Percentiles rank a stretch among this genome's conserved stretches.
Evolutionary conservation across 2,113 vertebrate genomes (phyloP).

Genomic region (Platichthys stellatus): DNA sequence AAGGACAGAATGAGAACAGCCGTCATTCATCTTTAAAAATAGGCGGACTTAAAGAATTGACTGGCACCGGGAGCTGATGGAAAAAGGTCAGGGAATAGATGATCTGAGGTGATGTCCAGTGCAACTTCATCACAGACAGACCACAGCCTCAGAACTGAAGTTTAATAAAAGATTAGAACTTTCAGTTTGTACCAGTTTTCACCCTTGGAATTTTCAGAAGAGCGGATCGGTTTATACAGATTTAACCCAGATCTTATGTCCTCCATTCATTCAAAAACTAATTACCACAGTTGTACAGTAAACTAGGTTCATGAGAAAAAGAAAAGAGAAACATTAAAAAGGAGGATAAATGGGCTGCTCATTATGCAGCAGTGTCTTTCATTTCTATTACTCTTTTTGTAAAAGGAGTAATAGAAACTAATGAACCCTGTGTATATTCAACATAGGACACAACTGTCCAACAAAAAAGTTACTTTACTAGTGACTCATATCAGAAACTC

Average conservation of each 20-base stretch:
- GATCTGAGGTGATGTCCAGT: slow-evolving; percentile 9
- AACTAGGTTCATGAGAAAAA: not conserved
- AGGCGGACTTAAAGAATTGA: slow-evolving; percentile 17
- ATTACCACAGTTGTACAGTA: not conserved
- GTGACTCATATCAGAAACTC: not conserved
- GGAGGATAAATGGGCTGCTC: slow-evolving; percentile 3
- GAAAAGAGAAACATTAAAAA: not conserved
- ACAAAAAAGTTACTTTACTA: too few relatives aligned
- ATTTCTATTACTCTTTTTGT: too few relatives aligned
- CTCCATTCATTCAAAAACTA: not conserved
- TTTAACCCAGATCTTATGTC: not conserved
- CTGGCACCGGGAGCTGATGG: not conserved
- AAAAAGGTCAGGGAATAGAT: slow-evolving; percentile 27
- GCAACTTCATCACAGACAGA: not conserved
- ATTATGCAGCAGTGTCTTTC: slow-evolving; percentile 11
- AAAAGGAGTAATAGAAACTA: not conserved
- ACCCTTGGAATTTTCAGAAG: not conserved
- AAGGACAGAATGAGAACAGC: slow-evolving; percentile 61
- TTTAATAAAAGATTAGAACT: not conserved
- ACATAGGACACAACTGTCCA: not conserved
- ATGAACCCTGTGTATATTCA: not conserved
- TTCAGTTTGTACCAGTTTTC: not conserved
- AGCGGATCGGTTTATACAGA: not conserved
- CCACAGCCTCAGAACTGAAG: not conserved
- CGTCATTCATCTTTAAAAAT: slow-evolving; percentile 46